These are phyloP conservation scores for Phenganax stokvisi DNA, from an alignment of 92 coral and sea anemone species.

Conservation along the genomic window DNA sequence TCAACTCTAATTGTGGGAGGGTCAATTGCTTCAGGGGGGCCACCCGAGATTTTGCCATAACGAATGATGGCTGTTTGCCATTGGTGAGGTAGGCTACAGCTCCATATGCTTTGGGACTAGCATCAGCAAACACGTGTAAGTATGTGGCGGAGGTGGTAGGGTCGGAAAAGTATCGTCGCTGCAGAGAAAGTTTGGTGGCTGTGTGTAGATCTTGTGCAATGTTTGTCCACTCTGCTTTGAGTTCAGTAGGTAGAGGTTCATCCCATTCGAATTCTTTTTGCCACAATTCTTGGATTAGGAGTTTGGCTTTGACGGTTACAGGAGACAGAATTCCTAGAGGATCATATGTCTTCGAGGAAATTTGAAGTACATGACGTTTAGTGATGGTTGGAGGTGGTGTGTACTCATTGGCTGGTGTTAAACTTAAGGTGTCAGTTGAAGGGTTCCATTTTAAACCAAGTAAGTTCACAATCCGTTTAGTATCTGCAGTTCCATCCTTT, in stretches of 20 bases:
- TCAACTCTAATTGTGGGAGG: conserved; percentile 40
- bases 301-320: conserved; percentile 44
- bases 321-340: conserved; percentile 47
- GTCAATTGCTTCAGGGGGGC: conserved; percentile 41
- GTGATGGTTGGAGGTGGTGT: conserved; percentile 8
- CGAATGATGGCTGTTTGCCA: conserved; percentile 21
- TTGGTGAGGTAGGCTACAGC: not conserved
- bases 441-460: conserved; percentile 22
- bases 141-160: not conserved
- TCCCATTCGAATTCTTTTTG: conserved; percentile 50
- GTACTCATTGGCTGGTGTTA: not conserved
- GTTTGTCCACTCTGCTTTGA: conserved; percentile 30
- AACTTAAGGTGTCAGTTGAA: not conserved
- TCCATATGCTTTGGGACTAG: not conserved
- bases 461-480: conserved; percentile 17
- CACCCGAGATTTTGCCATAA: conserved; percentile 43
- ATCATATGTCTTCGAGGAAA: conserved; percentile 20
- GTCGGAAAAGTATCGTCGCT: conserved; percentile 41
- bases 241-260: conserved; percentile 45
- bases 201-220: conserved; percentile 37
- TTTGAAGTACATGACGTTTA: not conserved
- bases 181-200: conserved; percentile 39
- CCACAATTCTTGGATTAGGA: conserved; percentile 54
- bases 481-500: conserved; percentile 15
- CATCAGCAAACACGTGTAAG: conserved; percentile 43